Evolutionary conservation across 2,888 invertebrate species (phyloP).

Genomic region (Oscheius onirici): DNA sequence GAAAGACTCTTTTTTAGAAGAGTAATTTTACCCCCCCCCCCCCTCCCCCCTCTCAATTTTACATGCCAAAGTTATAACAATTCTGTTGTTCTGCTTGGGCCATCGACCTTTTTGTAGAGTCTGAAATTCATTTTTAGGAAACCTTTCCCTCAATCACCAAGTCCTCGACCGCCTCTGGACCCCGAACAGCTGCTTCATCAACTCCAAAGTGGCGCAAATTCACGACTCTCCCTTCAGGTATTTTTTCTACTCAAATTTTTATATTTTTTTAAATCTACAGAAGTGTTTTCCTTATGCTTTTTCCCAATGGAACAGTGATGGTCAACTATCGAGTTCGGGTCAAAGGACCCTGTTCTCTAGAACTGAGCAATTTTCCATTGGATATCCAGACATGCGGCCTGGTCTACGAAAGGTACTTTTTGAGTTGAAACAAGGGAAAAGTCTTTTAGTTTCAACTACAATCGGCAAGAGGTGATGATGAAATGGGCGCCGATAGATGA

Average conservation of each 20-base stretch:
- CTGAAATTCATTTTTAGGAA: constrained; percentile 45
- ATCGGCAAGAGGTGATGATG: constrained; percentile 60
- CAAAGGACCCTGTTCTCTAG: constrained; percentile 58
- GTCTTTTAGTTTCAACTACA: constrained; percentile 57
- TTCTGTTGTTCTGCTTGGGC: too few species aligned
- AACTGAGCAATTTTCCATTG: constrained; percentile 56
- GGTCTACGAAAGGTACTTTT: constrained; percentile 56
- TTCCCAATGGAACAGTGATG: constrained; percentile 63
- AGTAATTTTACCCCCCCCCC: too few species aligned
- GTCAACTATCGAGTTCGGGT: constrained; percentile 61
- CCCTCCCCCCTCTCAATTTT: too few species aligned
- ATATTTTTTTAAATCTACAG: constrained; percentile 28
- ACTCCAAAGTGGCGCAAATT: constrained; percentile 60
- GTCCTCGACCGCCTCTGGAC: constrained; percentile 63
- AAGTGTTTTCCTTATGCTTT: constrained; percentile 63
- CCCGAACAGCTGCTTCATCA: constrained; percentile 68
- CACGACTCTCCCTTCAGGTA: constrained; percentile 60
- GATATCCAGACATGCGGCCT: constrained; percentile 56
- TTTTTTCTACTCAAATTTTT: neutral
- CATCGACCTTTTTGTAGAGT: too few species aligned
- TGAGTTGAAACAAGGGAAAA: neutral
- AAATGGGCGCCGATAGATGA: constrained; percentile 51
- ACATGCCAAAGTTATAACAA: too few species aligned
- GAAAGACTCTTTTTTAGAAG: too few species aligned
- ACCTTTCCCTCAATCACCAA: constrained; percentile 60